Evolutionary conservation across 2,113 vertebrate species (phyloP).

Genomic region (Anser brachyrhynchus): DNA sequence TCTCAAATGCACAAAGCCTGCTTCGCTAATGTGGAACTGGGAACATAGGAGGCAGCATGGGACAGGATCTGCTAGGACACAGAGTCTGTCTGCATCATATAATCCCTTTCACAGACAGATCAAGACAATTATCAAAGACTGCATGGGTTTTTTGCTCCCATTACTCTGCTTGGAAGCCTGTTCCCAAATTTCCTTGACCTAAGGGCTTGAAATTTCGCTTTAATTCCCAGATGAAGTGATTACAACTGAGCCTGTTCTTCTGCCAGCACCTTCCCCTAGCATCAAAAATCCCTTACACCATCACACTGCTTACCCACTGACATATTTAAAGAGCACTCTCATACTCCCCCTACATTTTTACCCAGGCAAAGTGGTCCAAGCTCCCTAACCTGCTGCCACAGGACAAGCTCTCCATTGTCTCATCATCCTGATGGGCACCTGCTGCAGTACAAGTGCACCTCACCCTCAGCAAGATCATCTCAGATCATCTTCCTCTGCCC

Average conservation of each 20-base stretch:
- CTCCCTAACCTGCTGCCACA: not conserved
- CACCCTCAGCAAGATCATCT: not conserved
- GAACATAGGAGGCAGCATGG: not conserved
- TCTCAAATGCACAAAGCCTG: not conserved
- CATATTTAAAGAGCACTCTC: not conserved
- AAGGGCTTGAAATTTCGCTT: not conserved
- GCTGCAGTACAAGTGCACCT: not conserved
- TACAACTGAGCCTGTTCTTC: not conserved
- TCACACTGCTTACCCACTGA: not conserved
- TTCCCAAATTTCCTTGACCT: not conserved
- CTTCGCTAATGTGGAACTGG: not conserved
- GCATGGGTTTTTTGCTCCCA: not conserved
- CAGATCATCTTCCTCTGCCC: not conserved
- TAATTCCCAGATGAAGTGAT: not conserved
- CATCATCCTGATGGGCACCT: not conserved
- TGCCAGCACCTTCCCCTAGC: not conserved
- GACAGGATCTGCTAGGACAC: not conserved
- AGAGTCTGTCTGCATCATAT: not conserved
- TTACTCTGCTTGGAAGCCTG: not conserved
- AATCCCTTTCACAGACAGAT: slow-evolving; percentile 2
- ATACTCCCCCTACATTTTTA: not conserved
- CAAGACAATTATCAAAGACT: not conserved
- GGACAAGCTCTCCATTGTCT: not conserved
- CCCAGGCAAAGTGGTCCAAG: not conserved
- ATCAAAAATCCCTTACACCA: not conserved